These are phyloP conservation scores for Celastrina argiolus DNA, from an alignment of 2,888 invertebrate species.

Conservation along the genomic window DNA sequence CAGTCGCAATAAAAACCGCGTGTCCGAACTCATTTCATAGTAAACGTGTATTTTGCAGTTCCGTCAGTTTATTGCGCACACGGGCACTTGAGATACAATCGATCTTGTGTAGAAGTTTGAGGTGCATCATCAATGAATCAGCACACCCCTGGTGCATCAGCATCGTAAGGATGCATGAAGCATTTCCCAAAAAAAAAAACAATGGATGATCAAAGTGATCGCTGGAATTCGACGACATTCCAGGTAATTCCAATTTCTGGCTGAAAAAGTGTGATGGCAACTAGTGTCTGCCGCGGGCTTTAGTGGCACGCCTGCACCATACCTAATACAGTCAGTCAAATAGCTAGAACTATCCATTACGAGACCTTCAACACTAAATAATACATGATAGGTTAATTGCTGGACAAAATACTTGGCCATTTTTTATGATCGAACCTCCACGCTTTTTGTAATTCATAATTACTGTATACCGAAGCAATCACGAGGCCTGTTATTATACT, in stretches of 20 bases:
- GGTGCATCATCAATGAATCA: too few relatives aligned
- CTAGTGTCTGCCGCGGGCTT: too few relatives aligned
- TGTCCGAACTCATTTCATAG: conserved; percentile 53
- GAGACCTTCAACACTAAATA: conserved; percentile 68
- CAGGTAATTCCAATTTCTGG: too few relatives aligned
- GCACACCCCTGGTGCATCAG: too few relatives aligned
- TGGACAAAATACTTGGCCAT: conserved; percentile 70
- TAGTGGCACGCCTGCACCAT: too few relatives aligned
- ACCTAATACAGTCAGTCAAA: neutral
- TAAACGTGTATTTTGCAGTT: conserved; percentile 50
- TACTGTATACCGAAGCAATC: conserved; percentile 67
- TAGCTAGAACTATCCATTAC: conserved; percentile 49
- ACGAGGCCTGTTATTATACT: conserved; percentile 70
- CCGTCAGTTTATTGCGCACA: conserved; percentile 50
- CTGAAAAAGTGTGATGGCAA: too few relatives aligned
- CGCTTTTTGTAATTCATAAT: conserved; percentile 72
- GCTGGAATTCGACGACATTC: too few relatives aligned
- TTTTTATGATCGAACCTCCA: conserved; percentile 54
- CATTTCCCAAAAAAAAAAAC: too few relatives aligned
- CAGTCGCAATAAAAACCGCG: conserved; percentile 50
- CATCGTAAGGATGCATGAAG: too few relatives aligned
- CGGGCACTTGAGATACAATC: neutral
- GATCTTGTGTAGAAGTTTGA: neutral
- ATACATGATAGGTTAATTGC: conserved; percentile 73
- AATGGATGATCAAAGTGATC: too few relatives aligned